Conservation (phyloP, 2,113 vertebrate genomes). For the Hemibagrus wyckioides region DNA sequence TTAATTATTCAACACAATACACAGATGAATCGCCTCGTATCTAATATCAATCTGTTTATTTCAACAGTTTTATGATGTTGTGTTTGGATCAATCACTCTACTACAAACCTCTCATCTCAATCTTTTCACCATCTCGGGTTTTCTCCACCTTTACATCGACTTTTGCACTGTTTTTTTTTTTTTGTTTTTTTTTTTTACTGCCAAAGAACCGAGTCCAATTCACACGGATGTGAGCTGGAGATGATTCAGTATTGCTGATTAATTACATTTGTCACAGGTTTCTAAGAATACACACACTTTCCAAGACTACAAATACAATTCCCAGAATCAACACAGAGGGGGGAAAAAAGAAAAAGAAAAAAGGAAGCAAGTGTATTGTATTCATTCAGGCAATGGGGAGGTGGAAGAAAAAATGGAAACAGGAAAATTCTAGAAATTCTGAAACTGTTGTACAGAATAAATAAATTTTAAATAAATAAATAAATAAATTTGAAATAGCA, state of each 20-base stretch:
- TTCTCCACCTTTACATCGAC: neutral
- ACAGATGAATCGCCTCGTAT: neutral
- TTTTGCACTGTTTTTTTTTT: neutral
- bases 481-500: too few relatives aligned
- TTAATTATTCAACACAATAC: slow-evolving; percentile 51
- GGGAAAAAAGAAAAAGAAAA: too few relatives aligned
- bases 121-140: neutral
- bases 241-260: neutral
- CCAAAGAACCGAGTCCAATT: neutral
- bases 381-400: neutral
- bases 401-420: neutral
- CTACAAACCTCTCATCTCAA: neutral
- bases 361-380: neutral
- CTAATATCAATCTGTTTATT: neutral
- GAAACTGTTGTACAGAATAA: neutral
- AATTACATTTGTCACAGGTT: neutral
- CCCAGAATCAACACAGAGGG: neutral
- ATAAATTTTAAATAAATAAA: neutral
- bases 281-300: neutral
- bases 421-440: neutral
- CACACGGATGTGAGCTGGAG: too few relatives aligned
- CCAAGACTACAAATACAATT: neutral
- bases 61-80: neutral
- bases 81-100: neutral
- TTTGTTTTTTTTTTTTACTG: neutral